Base-by-base conservation (phyloP, 1,140 invertebrate species). In the Drosophila nebulosa region DNA sequence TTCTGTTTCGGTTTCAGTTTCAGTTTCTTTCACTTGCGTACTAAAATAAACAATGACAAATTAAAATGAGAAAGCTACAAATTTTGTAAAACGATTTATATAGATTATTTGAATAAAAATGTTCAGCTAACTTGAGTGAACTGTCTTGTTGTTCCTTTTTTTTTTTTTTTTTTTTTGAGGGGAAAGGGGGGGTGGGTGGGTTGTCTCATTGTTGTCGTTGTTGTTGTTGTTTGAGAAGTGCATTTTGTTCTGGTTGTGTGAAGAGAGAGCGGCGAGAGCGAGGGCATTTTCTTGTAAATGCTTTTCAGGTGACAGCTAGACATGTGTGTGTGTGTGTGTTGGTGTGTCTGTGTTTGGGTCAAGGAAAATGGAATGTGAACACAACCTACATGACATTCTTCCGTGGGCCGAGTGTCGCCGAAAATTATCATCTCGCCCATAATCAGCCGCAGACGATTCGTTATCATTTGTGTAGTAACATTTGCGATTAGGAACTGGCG, bases 371-470 rank as follows among this genome's bases (percentile, higher is more conserved):
- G n/a, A 30, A 30, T 9, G 35, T 66, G 75, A 59, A n/a, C n/a
- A n/a, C n/a, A 68, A 91, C 78, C 80, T 90, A 88, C 85, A 89
- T 86, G 81, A 86, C 83, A 91, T 91, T 86, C 90, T 89, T 74
- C 90, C 90, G 62, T 91, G 90, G 61, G 90, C 90, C 75, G 90
- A 91, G 68, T 91, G 90, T 27, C 90, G 69, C 27, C 90, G 89
- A 75, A 91, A 91, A 62, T 67, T 77, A 68, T 85, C 85, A 62
- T 91, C 90, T 35, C 88, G 85, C 39, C 77, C 78, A 52, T 85
- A 85, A 58, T 79, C 67, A 58, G 67, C 39, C 16, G 39, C 67
- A 58, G 67, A 16, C 16, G 39, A 46, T 10, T 46, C 39, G 18
- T 21, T 72, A 68, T 90, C 81, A 59, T 90, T n/a, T n/a, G n/a